Conservation (phyloP, 2,113 vertebrate genomes). For the Mus pahari region DNA sequence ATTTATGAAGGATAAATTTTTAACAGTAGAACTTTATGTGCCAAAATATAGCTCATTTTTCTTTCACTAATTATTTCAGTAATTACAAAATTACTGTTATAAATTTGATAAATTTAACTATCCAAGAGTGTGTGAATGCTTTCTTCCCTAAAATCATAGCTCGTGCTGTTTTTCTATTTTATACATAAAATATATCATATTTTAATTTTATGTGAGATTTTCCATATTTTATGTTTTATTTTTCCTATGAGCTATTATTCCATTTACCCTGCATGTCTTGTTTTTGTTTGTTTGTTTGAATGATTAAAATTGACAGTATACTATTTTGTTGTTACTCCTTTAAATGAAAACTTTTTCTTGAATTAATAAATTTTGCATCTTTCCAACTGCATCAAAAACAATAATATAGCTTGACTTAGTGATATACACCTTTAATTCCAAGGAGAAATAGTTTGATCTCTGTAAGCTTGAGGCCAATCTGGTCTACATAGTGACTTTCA, state of each 20-base stretch:
- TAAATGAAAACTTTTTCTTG: not conserved
- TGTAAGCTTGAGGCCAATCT: not conserved
- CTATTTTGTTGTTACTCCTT: not conserved
- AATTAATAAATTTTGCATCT: slow-evolving; percentile 16
- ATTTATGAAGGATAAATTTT: not conserved
- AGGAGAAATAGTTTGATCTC: not conserved
- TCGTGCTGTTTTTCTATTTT: slow-evolving; percentile 6
- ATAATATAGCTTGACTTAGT: not conserved
- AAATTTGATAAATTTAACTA: slow-evolving; percentile 33
- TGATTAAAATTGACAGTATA: slow-evolving; percentile 13
- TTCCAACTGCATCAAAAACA: slow-evolving; percentile 28
- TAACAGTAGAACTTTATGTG: not conserved
- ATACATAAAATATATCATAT: not conserved
- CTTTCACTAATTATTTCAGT: not conserved
- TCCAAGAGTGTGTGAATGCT: not conserved
- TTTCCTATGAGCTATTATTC: slow-evolving; percentile 10
- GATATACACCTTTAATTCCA: not conserved
- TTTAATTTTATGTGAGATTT: slow-evolving; percentile 8
- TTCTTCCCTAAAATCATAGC: not conserved
- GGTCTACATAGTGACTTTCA: not conserved
- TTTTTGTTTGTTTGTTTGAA: slow-evolving; percentile 25
- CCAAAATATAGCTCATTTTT: not conserved
- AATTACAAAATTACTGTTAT: slow-evolving; percentile 12
- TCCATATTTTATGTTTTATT: slow-evolving; percentile 40
- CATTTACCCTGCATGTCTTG: slow-evolving; percentile 7